Evolutionary conservation across 1,140 invertebrate genomes (phyloP), one percentile per base, ranked within the genome.

Genomic region (Drosophila orena): DNA sequence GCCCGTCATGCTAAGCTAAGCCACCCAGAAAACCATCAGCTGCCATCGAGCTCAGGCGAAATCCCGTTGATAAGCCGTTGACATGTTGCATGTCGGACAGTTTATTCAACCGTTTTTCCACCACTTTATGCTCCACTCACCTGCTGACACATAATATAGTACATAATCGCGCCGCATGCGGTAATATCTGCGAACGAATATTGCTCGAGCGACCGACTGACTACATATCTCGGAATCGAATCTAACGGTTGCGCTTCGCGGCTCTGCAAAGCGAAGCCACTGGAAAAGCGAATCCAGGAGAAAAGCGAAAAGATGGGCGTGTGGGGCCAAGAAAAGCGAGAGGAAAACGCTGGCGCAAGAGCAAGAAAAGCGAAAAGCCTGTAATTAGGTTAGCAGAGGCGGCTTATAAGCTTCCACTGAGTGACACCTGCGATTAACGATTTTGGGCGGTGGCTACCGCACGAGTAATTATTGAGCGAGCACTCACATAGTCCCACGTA

Each of bases 31-130:
- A 79, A 71, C 64, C 49, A 61, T 43, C 55, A 60, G 59, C 49
- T 50, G 44, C 50, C 78, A 55, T 40, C 55, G 38, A 54, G 15
- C 35, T 47, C 59, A 10, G 61, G 44, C 38, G 37, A 50, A 64
- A 72, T 80, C 62, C 44, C 27, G 56, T 66, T 81, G 78, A 86
- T 86, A 86, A 79, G 83, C 74, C 75, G 66, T 68, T 88, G 81
- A 79, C 78, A 81, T 81, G 70, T 79, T 79, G 78, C 80, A 79
- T 83, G 76, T 79, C 70, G 27, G 59, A 76, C 46, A 56, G 77
- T 69, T 61, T 46, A 52, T 52, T 57, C 47, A 61, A 35, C 50
- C 37, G 58, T 50, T 72, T 30, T 43, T 34, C 37, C 59, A 42
- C 47, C 24, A 20, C 50, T 17, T 42, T 68, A 24, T 34, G 30